Conservation (phyloP, 2,797 vertebrate genomes). For the Psittacula echo region DNA sequence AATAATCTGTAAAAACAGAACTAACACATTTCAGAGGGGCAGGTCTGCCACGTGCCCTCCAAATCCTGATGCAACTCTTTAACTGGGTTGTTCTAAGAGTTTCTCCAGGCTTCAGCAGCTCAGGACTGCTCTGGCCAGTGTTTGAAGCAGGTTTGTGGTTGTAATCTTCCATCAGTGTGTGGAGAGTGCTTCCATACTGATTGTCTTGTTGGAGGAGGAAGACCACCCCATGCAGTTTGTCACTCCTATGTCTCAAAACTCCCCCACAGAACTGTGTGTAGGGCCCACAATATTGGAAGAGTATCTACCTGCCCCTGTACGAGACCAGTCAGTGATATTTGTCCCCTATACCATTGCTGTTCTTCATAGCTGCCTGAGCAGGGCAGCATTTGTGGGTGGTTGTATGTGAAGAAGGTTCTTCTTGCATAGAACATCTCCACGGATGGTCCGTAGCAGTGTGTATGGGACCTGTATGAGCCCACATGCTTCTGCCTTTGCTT, state of each 20-base stretch:
- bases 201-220: neutral
- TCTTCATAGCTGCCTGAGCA: neutral
- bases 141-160: neutral
- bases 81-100: neutral
- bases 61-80: neutral
- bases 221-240: neutral
- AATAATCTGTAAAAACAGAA: neutral
- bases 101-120: neutral
- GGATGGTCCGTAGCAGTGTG: neutral
- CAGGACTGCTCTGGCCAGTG: neutral
- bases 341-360: neutral
- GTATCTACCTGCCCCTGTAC: neutral
- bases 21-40: constrained; percentile 40
- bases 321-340: neutral
- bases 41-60: neutral
- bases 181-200: neutral
- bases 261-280: neutral
- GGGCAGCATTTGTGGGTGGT: neutral
- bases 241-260: neutral
- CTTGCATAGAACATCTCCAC: neutral
- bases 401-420: neutral
- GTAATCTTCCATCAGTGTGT: neutral
- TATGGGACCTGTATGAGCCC: neutral
- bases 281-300: neutral
- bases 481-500: neutral